These are phyloP conservation scores for Monochamus saltuarius DNA, from an alignment of 1,140 invertebrate genomes.

Conservation along the genomic window DNA sequence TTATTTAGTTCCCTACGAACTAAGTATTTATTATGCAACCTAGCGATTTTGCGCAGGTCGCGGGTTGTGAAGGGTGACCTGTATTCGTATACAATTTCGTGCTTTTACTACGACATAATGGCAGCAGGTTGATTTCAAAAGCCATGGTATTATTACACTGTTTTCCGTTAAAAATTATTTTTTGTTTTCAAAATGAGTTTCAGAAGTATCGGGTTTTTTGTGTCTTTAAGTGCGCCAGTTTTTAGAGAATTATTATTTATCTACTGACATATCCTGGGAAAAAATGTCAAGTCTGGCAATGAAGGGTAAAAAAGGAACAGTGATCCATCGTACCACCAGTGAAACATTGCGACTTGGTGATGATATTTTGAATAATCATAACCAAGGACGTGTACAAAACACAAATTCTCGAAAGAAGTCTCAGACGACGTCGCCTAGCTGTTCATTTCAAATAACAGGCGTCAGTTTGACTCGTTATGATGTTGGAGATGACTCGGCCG, in stretches of 20 bases:
- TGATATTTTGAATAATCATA: slow-evolving; percentile 44
- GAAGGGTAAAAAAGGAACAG: slow-evolving; percentile 51
- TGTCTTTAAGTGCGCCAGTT: not conserved
- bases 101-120: too few relatives aligned
- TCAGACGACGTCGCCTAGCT: slow-evolving; percentile 61
- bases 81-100: too few relatives aligned
- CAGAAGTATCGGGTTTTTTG: too few relatives aligned
- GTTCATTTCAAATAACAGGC: slow-evolving; percentile 92
- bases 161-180: too few relatives aligned
- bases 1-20: too few relatives aligned
- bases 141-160: too few relatives aligned
- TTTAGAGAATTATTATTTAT: not conserved
- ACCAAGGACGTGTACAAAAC: slow-evolving; percentile 9
- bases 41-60: too few relatives aligned
- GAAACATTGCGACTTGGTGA: slow-evolving; percentile 72
- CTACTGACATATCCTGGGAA: not conserved
- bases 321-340: slow-evolving; percentile 74
- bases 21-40: too few relatives aligned
- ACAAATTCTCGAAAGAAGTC: slow-evolving; percentile 54
- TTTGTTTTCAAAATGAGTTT: too few relatives aligned
- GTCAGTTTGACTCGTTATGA: slow-evolving; percentile 65
- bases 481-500: slow-evolving; percentile 87
- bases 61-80: too few relatives aligned
- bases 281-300: slow-evolving; percentile 24
- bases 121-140: too few relatives aligned